Percentiles rank a stretch among this genome's conserved stretches.
Conservation (phyloP, 2,113 vertebrate genomes). For the Mustelus asterias region DNA sequence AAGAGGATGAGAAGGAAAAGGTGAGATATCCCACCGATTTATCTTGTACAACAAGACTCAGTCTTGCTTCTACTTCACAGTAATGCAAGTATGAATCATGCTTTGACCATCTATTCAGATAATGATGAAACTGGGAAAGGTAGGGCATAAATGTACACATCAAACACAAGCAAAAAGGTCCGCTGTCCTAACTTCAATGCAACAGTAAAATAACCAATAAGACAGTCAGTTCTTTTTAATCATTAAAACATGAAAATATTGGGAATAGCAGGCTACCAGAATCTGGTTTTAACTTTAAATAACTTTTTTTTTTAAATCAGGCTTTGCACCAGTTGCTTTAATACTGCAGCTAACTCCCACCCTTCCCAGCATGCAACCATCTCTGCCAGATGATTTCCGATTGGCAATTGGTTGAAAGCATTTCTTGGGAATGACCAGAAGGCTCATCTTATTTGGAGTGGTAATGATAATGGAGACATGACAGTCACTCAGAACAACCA, state of each 20-base stretch:
- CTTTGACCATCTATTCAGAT: neutral
- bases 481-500: neutral
- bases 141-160: neutral
- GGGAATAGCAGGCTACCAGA: neutral
- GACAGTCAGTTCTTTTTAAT: neutral
- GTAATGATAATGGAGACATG: neutral
- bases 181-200: neutral
- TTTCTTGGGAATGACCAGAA: neutral
- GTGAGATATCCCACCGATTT: neutral
- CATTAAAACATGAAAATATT: neutral
- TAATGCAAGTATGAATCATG: neutral
- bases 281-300: neutral
- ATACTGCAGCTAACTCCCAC: neutral
- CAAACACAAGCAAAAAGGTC: neutral
- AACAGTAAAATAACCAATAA: neutral
- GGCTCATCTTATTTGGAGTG: neutral
- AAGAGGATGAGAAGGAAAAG: neutral
- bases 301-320: neutral
- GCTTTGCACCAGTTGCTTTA: neutral
- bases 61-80: neutral
- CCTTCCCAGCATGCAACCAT: neutral
- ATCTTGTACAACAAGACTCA: neutral
- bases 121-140: neutral
- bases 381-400: neutral
- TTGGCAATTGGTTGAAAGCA: neutral